phyloP scores from a whole-genome alignment of 2,888 invertebrate species.

The Clostera curtula region DNA sequence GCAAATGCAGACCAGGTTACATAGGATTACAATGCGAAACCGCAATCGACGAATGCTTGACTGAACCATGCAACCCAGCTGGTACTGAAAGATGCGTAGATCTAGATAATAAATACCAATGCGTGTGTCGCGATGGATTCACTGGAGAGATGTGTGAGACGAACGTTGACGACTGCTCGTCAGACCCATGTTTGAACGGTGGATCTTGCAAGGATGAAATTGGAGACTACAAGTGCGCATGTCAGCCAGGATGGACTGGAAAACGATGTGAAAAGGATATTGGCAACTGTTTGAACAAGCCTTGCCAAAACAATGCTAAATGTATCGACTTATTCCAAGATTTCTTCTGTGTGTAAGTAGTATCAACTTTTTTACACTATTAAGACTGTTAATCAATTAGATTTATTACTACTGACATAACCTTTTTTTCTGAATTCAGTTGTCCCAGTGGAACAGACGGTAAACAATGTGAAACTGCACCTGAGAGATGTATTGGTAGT shows the following conservation, averaged over 20 bases:
- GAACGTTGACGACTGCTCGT: constrained; percentile 91
- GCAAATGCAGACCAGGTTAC: constrained; percentile 94
- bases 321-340: constrained; percentile 95
- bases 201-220: constrained; percentile 91
- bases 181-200: constrained; percentile 91
- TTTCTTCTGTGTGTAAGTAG: constrained; percentile 89
- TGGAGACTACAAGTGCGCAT: constrained; percentile 87
- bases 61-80: constrained; percentile 91
- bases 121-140: constrained; percentile 92
- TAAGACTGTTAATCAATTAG: too few relatives aligned
- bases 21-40: constrained; percentile 95
- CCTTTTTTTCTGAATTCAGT: constrained; percentile 45
- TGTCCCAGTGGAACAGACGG: constrained; percentile 97
- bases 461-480: constrained; percentile 97
- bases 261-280: constrained; percentile 89
- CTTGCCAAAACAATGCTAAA: constrained; percentile 94
- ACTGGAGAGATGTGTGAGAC: constrained; percentile 88
- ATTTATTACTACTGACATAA: too few relatives aligned
- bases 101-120: constrained; percentile 88
- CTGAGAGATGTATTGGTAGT: constrained; percentile 93
- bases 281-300: constrained; percentile 88
- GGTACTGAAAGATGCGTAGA: constrained; percentile 94
- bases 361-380: too few relatives aligned
- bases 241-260: constrained; percentile 91
- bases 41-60: constrained; percentile 92